Evolutionary conservation across 1,140 invertebrate genomes (phyloP), one percentile per base, ranked within the genome.

Genomic region (Vanessa tameamea): DNA sequence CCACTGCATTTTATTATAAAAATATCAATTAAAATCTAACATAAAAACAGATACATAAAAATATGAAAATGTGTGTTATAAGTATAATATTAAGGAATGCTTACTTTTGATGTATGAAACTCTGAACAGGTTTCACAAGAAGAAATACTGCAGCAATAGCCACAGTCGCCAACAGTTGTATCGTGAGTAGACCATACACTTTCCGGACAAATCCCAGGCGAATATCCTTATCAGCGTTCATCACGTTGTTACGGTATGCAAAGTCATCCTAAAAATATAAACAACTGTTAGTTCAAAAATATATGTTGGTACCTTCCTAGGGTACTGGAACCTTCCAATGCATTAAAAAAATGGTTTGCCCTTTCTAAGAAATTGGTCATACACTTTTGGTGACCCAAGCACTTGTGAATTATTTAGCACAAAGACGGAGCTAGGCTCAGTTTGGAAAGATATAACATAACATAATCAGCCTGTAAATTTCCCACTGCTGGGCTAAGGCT

Each of bases 201-300:
- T 98, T 98, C n/a, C 97, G 94, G 61, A 98, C 93, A 83, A 98
- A 98, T 3, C 91, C 95, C 79, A 96, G 92, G 63, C 95, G 93
- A 74, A 96, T 95, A 69, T 94, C 93, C 75, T 95, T 94, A 55
- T 93, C 92, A 0, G 95, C 95, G 84, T 95, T 94, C 50, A 93
- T 81, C 15, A 96, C 95, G 93, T 96, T 96, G 82, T 96, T 96
- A 64, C 94, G 92, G 81, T 95, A 96, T 6, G 94, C 92, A 93
- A 96, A 96, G 83, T 96, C 95, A 93, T 96, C 93, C 93, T 95
- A 86, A 12, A 53, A 48, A 69, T 64, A 73, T 43, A 14, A 14
- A 8, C 43, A 31, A 43, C 0, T 37, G 6, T 1, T 59, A 16
- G 20, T 31, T 65, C n/a, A 65, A 16, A 15, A 6, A 47, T 48